Conservation (phyloP, 2,797 vertebrate genomes). For the Tinamus major region DNA sequence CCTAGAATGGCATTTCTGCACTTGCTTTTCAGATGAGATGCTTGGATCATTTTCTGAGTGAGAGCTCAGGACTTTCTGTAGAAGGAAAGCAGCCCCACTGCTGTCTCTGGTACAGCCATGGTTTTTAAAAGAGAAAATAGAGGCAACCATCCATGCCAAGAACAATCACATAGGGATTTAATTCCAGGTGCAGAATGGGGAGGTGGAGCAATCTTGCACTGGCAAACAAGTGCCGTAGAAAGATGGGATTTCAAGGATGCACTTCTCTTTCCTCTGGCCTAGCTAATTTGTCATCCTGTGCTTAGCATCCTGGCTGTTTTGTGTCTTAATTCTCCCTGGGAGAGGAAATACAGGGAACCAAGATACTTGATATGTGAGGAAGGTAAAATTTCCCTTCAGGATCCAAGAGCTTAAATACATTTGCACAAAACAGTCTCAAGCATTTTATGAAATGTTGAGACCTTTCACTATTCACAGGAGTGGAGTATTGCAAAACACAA, state of each 20-base stretch:
- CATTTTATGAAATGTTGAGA: slow-evolving; percentile 8
- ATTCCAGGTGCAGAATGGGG: not conserved
- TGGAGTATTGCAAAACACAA: not conserved
- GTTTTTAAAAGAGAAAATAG: not conserved
- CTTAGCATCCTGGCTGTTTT: not conserved
- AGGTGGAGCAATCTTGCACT: accelerated
- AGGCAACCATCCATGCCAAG: not conserved
- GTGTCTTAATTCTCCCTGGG: not conserved
- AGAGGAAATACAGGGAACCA: not conserved
- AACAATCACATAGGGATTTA: not conserved
- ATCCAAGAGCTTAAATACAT: not conserved
- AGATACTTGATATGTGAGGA: not conserved
- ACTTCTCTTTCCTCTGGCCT: not conserved
- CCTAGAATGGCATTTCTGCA: not conserved
- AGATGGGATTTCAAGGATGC: not conserved
- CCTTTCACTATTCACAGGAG: not conserved
- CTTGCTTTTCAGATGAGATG: not conserved
- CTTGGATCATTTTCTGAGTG: not conserved
- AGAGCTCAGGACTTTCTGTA: not conserved
- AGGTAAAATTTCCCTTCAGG: not conserved
- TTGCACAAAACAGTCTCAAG: not conserved
- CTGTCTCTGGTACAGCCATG: not conserved
- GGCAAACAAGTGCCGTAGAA: not conserved
- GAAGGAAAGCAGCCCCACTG: not conserved
- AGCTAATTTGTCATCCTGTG: not conserved